These are phyloP conservation scores for Musca domestica DNA, from an alignment of 1,140 invertebrate species.

Conservation along the genomic window DNA sequence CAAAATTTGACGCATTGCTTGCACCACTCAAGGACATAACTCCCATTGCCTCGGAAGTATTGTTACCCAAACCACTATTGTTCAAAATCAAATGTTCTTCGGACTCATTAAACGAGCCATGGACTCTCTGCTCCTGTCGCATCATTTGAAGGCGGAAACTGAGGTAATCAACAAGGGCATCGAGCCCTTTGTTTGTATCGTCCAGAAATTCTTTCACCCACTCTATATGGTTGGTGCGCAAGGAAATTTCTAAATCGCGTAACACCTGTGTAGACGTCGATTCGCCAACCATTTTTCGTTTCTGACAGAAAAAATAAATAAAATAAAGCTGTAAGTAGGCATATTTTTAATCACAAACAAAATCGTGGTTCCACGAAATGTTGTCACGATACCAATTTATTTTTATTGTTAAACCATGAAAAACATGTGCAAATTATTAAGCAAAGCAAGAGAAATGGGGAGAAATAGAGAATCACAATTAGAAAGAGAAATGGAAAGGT, in stretches of 20 bases:
- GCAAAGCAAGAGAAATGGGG: not conserved
- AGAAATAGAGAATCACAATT: too few species aligned
- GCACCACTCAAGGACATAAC: slow-evolving; percentile 26
- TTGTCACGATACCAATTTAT: too few species aligned
- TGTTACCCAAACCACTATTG: slow-evolving; percentile 28
- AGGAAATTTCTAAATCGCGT: slow-evolving; percentile 95
- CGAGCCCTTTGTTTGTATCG: slow-evolving; percentile 92
- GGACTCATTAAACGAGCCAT: slow-evolving; percentile 69
- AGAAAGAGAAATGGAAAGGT: too few species aligned
- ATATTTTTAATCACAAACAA: slow-evolving; percentile 28
- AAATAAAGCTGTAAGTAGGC: slow-evolving; percentile 55
- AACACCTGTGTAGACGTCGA: slow-evolving; percentile 97
- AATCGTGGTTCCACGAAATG: not conserved
- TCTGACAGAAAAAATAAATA: slow-evolving; percentile 70
- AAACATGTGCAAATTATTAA: not conserved
- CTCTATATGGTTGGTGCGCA: slow-evolving; percentile 99
- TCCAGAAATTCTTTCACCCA: slow-evolving; percentile 98
- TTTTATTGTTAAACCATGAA: not conserved
- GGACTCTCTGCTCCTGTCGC: slow-evolving; percentile 78
- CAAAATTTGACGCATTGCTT: slow-evolving; percentile 18
- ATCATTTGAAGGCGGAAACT: slow-evolving; percentile 91
- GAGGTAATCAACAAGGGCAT: slow-evolving; percentile 95
- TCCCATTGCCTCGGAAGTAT: not conserved
- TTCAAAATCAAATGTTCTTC: slow-evolving; percentile 60
- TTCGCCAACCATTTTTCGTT: slow-evolving; percentile 94